These are phyloP conservation scores for Oreonectes daqikongensis DNA, from an alignment of 2,797 vertebrate species.

Conservation along the genomic window DNA sequence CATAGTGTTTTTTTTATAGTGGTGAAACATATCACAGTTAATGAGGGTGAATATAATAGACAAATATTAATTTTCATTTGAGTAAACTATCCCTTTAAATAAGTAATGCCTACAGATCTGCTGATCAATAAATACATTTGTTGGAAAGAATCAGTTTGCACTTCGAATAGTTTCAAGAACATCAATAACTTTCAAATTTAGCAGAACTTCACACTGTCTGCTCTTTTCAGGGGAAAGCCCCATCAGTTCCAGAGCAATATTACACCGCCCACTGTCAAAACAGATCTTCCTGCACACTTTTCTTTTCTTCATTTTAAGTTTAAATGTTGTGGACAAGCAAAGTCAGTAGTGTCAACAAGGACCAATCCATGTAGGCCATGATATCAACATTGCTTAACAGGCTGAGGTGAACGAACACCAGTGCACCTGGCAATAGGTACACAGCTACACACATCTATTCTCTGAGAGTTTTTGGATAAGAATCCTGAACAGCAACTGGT, in stretches of 20 bases:
- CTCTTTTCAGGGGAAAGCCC: constrained; percentile 13
- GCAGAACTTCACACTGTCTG: neutral
- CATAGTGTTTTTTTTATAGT: too few species aligned
- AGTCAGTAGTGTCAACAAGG: neutral
- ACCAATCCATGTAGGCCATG: neutral
- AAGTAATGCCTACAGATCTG: too few species aligned
- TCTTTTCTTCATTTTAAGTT: neutral
- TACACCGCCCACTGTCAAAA: neutral
- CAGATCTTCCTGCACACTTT: neutral
- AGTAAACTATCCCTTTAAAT: too few species aligned
- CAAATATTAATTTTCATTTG: too few species aligned
- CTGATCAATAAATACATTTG: too few species aligned
- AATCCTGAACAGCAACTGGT: neutral
- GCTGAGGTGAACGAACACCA: neutral
- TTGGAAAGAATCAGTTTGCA: neutral
- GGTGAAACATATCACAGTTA: too few species aligned
- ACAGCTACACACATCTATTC: neutral
- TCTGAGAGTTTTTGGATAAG: neutral
- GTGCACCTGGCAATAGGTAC: neutral
- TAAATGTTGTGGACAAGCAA: constrained; percentile 2
- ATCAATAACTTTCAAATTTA: neutral
- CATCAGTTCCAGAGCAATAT: constrained; percentile 14
- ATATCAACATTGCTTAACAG: neutral
- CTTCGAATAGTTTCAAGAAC: constrained; percentile 2
- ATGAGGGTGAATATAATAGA: too few species aligned